Base-by-base conservation (phyloP, 2,113 vertebrate genomes). In the Strix uralensis region DNA sequence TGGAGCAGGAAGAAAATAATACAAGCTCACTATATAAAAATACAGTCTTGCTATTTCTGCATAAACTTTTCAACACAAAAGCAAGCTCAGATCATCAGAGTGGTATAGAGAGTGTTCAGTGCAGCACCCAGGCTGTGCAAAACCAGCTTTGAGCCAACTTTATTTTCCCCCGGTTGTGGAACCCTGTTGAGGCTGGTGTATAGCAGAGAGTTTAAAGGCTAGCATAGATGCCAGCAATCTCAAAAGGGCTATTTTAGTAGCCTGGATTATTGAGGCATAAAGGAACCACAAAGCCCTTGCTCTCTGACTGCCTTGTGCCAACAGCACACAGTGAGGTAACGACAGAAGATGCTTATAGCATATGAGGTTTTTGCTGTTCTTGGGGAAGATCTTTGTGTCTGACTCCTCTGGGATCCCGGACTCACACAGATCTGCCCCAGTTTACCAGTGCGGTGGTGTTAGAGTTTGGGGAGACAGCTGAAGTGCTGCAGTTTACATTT, bases 401-500 rank as follows among this genome's bases (percentile, higher is more conserved):
- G 4, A 14, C 34, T 75, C 40, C 32, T 70, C 63, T 32, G 46
- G 79, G 42, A 70, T 58, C 38, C 71, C 1, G 0, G 59, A 25
- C n/a, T 73, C 32, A n/a, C 0, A 0, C 18, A 63, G 51, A 44
- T 73, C 67, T 86, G 59, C 75, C 67, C 47, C 5, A 2, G 27
- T 65, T 94, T 80, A 72, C 54, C 2, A 5, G 30, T 2, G 5
- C 9, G 10, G 22, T 27, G 44, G 19, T 42, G n/a, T 54, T 80
- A 65, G 0, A 51, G 55, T 59, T 96, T 2, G 4, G 59, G 80
- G 67, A 92, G 55, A 73, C 59, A 72, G 84, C 71, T 81, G 86
- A 93, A 94, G 47, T 47, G 62, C 51, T 83, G 82, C 74, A 95
- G 79, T 88, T 88, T 77, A 55, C 79, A 92, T 96, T 96, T 90